These are phyloP conservation scores for Plagiodera versicolora DNA, from an alignment of 2,888 invertebrate species.

Conservation along the genomic window DNA sequence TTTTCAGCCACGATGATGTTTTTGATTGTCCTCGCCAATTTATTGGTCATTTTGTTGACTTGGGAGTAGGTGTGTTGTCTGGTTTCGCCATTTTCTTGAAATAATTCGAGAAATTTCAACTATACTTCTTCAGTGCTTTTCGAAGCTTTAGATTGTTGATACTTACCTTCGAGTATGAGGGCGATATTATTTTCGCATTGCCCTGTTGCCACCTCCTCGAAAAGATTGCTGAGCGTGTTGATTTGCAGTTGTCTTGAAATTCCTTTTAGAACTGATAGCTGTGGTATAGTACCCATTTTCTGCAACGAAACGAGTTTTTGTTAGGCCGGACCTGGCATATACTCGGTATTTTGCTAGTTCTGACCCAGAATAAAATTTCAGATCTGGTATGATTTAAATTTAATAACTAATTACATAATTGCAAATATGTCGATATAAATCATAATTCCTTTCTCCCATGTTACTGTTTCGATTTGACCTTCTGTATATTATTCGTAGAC, in stretches of 20 bases:
- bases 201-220: slow-evolving; percentile 60
- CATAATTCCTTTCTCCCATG: too few species aligned
- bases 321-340: too few species aligned
- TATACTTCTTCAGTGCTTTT: too few species aligned
- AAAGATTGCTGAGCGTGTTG: slow-evolving; percentile 54
- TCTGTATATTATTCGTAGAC: too few species aligned
- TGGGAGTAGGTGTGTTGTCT: slow-evolving; percentile 57
- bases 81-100: slow-evolving; percentile 35
- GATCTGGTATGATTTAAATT: too few species aligned
- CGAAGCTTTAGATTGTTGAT: not conserved
- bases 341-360: too few species aligned
- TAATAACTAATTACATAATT: too few species aligned
- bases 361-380: too few species aligned
- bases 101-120: too few species aligned
- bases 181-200: slow-evolving; percentile 61
- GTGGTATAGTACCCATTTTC: slow-evolving; percentile 75
- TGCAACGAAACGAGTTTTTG: too few species aligned
- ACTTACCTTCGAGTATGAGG: slow-evolving; percentile 63
- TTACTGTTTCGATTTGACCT: not conserved
- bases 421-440: not conserved
- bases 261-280: slow-evolving; percentile 71
- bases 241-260: slow-evolving; percentile 52
- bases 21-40: slow-evolving; percentile 60
- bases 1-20: slow-evolving; percentile 51
- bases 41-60: slow-evolving; percentile 61